Percentiles rank a stretch among this genome's conserved stretches.
phyloP scores from a whole-genome alignment of 2,797 vertebrate species.

The Clarias laeviceps region DNA sequence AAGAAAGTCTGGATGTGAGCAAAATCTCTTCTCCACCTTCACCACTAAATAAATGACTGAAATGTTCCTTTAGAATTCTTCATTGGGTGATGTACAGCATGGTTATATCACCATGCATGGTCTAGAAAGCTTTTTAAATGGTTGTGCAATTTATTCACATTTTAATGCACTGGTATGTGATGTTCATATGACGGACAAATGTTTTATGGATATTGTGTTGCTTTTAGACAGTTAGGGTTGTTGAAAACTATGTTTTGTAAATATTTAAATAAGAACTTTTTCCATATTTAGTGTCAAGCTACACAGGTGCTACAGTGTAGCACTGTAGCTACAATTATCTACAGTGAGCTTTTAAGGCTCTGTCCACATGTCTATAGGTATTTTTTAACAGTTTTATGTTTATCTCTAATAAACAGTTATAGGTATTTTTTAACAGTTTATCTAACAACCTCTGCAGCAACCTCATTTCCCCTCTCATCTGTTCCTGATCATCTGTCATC shows the following conservation, averaged over 20 bases:
- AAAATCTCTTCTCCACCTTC: background rate
- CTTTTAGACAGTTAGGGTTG: background rate
- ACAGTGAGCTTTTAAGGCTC: no score
- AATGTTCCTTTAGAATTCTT: background rate
- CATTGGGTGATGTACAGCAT: background rate
- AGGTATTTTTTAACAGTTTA: no score
- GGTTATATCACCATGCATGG: background rate
- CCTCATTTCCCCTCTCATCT: no score
- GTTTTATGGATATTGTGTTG: background rate
- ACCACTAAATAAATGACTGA: background rate
- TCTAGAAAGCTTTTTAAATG: background rate
- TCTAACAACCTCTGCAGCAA: no score
- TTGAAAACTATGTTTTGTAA: background rate
- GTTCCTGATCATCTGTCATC: no score
- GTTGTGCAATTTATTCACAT: background rate
- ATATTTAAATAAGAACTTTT: background rate
- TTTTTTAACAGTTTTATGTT: no score
- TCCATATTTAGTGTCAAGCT: background rate
- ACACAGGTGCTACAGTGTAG: background rate
- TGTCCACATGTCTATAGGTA: no score
- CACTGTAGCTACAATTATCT: background rate
- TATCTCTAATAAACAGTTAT: no score
- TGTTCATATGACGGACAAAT: background rate
- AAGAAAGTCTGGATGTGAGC: background rate
- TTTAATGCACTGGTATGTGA: background rate